Conservation (phyloP, 2,888 invertebrate species). For the Andrena bicolor region DNA sequence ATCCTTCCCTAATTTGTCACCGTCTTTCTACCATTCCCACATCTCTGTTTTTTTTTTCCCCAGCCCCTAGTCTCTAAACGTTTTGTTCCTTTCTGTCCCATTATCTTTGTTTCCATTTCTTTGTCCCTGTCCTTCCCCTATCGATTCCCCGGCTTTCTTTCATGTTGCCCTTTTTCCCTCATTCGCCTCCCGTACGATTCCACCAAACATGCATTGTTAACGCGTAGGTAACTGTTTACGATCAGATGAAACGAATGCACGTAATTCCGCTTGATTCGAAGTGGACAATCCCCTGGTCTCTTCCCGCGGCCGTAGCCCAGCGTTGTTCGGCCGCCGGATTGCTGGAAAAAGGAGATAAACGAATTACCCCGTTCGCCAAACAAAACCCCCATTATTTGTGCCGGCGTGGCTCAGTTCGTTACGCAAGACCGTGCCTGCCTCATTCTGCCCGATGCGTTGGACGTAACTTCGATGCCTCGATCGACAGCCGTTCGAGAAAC, state of each 20-base stretch:
- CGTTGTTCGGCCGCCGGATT: constrained; percentile 56
- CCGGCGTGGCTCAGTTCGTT: constrained; percentile 73
- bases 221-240: constrained; percentile 70
- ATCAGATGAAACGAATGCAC: constrained; percentile 72
- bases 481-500: constrained; percentile 44
- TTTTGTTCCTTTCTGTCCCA: constrained; percentile 18
- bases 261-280: constrained; percentile 73
- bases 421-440: constrained; percentile 71
- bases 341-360: constrained; percentile 74
- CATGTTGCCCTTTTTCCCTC: constrained; percentile 11
- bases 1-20: constrained; percentile 3
- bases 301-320: constrained; percentile 33
- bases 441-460: constrained; percentile 53
- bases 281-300: constrained; percentile 44
- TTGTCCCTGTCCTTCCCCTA: background rate
- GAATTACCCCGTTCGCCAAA: constrained; percentile 71
- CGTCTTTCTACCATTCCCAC: background rate
- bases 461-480: constrained; percentile 42
- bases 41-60: background rate
- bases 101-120: constrained; percentile 12
- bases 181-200: background rate
- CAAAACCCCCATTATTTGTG: constrained; percentile 74
- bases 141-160: constrained; percentile 9
- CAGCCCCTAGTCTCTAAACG: background rate
- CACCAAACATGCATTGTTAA: constrained; percentile 64